phyloP scores from a whole-genome alignment of 1,140 invertebrate species.

The Helicoverpa zea region DNA sequence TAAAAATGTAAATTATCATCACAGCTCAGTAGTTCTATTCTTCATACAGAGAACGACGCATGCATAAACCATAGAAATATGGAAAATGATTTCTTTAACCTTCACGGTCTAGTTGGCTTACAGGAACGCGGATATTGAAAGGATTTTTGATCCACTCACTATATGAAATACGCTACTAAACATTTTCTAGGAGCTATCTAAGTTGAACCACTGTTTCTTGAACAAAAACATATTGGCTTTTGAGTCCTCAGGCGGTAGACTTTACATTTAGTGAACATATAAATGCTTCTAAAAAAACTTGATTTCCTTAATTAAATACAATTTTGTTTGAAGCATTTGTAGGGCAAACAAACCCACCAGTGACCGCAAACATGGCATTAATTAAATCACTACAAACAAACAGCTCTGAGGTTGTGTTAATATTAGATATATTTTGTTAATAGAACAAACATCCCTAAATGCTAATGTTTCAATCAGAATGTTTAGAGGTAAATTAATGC shows the following conservation, averaged over 20 bases:
- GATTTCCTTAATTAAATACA: constrained; percentile 11
- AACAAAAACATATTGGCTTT: too few relatives aligned
- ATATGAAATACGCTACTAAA: too few relatives aligned
- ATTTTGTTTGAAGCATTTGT: constrained; percentile 22
- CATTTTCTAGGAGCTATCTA: too few relatives aligned
- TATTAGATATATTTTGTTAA: constrained; percentile 36
- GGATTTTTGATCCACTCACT: too few relatives aligned
- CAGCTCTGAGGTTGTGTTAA: constrained; percentile 36
- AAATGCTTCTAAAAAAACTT: neutral
- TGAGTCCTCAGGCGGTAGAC: too few relatives aligned
- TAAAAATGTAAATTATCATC: constrained; percentile 36
- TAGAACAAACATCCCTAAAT: constrained; percentile 23
- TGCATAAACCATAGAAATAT: constrained; percentile 9
- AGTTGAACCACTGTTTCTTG: too few relatives aligned
- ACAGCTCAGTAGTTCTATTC: constrained; percentile 21
- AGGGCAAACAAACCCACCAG: constrained; percentile 14
- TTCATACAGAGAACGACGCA: neutral
- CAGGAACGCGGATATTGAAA: too few relatives aligned
- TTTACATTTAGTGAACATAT: too few relatives aligned
- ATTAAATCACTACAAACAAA: constrained; percentile 36
- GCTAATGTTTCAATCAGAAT: constrained; percentile 43
- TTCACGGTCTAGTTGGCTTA: neutral
- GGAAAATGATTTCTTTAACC: constrained; percentile 7
- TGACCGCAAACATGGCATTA: constrained; percentile 31
- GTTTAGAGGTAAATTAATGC: constrained; percentile 22